phyloP scores from a whole-genome alignment of 2,113 vertebrate species.

The Dromaius novaehollandiae region DNA sequence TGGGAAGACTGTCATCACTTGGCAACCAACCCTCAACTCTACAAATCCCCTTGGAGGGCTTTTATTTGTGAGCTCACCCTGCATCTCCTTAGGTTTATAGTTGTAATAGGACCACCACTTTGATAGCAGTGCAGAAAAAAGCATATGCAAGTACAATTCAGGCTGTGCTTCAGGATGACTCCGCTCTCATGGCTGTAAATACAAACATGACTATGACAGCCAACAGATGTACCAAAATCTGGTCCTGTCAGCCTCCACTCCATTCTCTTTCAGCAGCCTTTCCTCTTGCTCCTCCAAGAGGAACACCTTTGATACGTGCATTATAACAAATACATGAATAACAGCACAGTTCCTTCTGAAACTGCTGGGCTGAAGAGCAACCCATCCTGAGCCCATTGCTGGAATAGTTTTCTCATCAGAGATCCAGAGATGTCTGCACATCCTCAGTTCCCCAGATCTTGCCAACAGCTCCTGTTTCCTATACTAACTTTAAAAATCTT shows the following conservation, averaged over 20 bases:
- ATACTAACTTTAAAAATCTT: not conserved
- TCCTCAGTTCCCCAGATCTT: not conserved
- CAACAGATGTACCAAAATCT: not conserved
- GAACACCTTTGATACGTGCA: not conserved
- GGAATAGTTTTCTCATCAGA: not conserved
- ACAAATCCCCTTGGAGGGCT: not conserved
- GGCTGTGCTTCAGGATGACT: not conserved
- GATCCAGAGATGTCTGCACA: not conserved
- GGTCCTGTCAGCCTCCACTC: not conserved
- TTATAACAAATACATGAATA: not conserved
- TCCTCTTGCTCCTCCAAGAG: accelerated
- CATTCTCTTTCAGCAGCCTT: not conserved
- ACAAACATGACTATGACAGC: not conserved
- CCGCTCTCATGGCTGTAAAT: not conserved
- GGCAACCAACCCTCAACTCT: not conserved
- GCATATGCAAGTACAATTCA: not conserved
- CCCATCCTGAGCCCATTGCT: not conserved
- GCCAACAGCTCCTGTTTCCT: not conserved
- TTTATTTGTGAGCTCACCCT: not conserved
- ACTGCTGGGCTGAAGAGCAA: not conserved
- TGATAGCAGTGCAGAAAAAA: accelerated
- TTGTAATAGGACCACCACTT: not conserved
- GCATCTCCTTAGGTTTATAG: not conserved
- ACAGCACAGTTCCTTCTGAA: not conserved
- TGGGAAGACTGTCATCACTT: not conserved